A percentile compares a stretch with the other conserved stretches of the same genome.
Evolutionary conservation across 2,113 vertebrate genomes (phyloP).

Genomic region (Cairina moschata): DNA sequence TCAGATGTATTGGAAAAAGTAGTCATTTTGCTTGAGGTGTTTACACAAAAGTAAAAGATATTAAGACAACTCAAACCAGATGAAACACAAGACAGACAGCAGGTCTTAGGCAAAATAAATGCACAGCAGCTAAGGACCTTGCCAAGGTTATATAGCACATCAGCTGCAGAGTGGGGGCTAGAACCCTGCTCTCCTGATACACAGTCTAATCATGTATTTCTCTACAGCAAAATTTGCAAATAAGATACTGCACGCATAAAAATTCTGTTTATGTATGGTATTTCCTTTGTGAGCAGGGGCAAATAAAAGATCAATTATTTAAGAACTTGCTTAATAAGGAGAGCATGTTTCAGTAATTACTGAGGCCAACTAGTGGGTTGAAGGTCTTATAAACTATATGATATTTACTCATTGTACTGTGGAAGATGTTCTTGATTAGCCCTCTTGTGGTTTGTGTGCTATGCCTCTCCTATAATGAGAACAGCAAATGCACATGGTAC

Average conservation of each 20-base stretch:
- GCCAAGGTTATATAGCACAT: not conserved
- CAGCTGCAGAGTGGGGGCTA: not conserved
- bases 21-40: not conserved
- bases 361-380: slow-evolving; percentile 25
- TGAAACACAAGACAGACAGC: not conserved
- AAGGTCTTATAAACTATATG: slow-evolving; percentile 57
- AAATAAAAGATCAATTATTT: slow-evolving; percentile 58
- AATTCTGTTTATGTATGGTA: slow-evolving; percentile 41
- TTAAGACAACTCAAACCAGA: not conserved
- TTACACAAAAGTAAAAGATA: not conserved
- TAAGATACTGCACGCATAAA: slow-evolving; percentile 45
- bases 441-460: slow-evolving; percentile 38
- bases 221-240: slow-evolving; percentile 59
- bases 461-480: not conserved
- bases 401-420: slow-evolving; percentile 8
- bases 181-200: not conserved
- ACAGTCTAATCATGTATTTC: slow-evolving; percentile 33
- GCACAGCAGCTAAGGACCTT: not conserved
- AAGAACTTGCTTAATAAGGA: slow-evolving; percentile 54
- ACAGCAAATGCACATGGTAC: not conserved
- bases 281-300: slow-evolving; percentile 38
- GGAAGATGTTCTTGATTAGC: slow-evolving; percentile 45
- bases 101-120: not conserved
- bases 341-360: slow-evolving; percentile 66
- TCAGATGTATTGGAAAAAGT: not conserved